Evolutionary conservation across 2,888 invertebrate genomes (phyloP), one percentile per base, ranked within the genome.

Genomic region (Mongoloraphidia duomilia): DNA sequence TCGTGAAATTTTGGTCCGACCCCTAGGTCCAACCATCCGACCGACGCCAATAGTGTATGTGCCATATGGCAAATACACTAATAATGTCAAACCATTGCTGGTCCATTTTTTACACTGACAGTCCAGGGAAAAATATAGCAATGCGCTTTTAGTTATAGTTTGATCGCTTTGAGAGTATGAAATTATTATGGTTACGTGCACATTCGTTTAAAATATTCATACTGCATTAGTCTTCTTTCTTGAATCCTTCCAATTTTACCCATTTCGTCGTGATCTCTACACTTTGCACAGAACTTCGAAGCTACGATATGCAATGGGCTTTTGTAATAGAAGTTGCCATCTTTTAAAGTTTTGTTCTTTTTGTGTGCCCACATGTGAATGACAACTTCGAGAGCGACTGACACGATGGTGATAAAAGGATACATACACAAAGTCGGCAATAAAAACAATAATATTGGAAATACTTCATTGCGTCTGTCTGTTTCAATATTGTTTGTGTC

Each of bases 241-340:
- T 82, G 80, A 55, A 84, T 67, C 56, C 77, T 77, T 1, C 75
- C 75, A 42, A 82, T 75, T 56, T 76, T 76, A 45, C 77, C 72
- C 63, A 77, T 76, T 56, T 75, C 73, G 35, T 70, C 72, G 57
- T 77, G 75, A 48, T 77, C 77, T 49, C 78, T 74, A 55, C 84
- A 84, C 26, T 74, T 66, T 5, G 76, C 79, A 62, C 84, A 85
- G 61, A 82, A 83, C 53, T 77, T 78, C 14, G 82, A 78, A 0
- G 79, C 75, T 8, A 82, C 68, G 2, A 77, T 66, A 61, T 84
- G 82, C 53, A 84, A 73, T 0, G 84, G 84, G 56, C 83, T 84
- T 41, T 77, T 76, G 58, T 80, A 84, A 57, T 78, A 82, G 37
- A 79, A 63, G 46, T 70, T 69, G 10, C 73, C 65, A 55, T 79